Evolutionary conservation across 1,140 invertebrate species (phyloP).

Genomic region (Lordiphosa mommai): DNA sequence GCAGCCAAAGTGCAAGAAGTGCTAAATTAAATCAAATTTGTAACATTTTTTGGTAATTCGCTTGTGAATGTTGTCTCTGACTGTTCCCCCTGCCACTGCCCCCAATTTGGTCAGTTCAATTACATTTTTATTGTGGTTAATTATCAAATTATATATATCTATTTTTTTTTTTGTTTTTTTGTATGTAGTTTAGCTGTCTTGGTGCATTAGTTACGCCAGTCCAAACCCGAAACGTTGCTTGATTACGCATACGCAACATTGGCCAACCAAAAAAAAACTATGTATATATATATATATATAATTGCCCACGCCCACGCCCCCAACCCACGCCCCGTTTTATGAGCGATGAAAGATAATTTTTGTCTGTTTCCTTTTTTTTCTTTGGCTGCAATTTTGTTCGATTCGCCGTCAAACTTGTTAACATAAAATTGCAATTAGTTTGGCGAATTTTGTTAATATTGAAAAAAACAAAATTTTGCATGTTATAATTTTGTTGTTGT

Average conservation of each 20-base stretch:
- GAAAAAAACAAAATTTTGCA: slow-evolving; percentile 3
- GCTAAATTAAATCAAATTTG: neutral
- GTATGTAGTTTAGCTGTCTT: slow-evolving; percentile 42
- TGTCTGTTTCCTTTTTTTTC: neutral
- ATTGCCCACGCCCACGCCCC: slow-evolving; percentile 37
- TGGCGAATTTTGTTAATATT: slow-evolving; percentile 34
- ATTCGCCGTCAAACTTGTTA: slow-evolving; percentile 43
- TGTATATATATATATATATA: too few relatives aligned
- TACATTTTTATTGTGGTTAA: slow-evolving; percentile 43
- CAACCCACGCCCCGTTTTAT: slow-evolving; percentile 33
- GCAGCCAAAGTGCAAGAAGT: neutral
- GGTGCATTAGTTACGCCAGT: slow-evolving; percentile 41
- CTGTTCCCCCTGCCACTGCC: slow-evolving; percentile 11
- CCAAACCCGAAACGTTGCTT: slow-evolving; percentile 25
- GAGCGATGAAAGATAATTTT: slow-evolving; percentile 56
- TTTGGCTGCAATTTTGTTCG: slow-evolving; percentile 49
- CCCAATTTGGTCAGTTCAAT: neutral
- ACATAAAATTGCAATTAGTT: slow-evolving; percentile 61
- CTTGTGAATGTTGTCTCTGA: neutral
- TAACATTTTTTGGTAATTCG: neutral
- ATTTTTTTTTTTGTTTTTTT: too few relatives aligned
- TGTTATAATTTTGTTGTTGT: neutral
- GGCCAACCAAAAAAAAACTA: slow-evolving; percentile 13
- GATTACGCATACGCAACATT: slow-evolving; percentile 58
- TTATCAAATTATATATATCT: slow-evolving; percentile 52